Percentiles rank a stretch among this genome's conserved stretches.
These are phyloP conservation scores for Synanthedon myopaeformis DNA, from an alignment of 2,888 invertebrate species.

Conservation along the genomic window DNA sequence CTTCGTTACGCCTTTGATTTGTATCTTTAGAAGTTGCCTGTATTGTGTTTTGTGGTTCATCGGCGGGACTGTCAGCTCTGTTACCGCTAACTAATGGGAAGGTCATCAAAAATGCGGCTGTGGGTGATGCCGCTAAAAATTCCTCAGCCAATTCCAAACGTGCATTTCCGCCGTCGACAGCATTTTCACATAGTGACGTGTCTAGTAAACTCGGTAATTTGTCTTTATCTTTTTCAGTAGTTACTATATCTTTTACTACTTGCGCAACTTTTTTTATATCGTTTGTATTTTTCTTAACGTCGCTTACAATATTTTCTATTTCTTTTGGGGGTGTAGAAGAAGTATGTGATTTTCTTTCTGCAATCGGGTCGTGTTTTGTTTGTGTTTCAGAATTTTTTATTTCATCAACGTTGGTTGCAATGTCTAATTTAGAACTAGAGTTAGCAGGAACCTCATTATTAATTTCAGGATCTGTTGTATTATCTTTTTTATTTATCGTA, in stretches of 20 bases:
- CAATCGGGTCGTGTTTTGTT: neutral
- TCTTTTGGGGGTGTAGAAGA: neutral
- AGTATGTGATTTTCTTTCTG: neutral
- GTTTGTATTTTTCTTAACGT: constrained; percentile 6
- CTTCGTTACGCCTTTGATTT: constrained; percentile 21
- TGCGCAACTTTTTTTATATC: neutral
- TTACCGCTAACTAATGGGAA: constrained; percentile 78
- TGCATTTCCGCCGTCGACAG: constrained; percentile 65
- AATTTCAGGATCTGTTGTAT: neutral
- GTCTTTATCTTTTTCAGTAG: constrained; percentile 40
- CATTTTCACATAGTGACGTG: constrained; percentile 47
- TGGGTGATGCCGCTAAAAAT: constrained; percentile 73
- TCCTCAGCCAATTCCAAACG: constrained; percentile 69
- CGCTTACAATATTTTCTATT: constrained; percentile 1
- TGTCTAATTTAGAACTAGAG: neutral
- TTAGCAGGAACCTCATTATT: neutral
- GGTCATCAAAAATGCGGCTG: constrained; percentile 81
- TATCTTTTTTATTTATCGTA: neutral
- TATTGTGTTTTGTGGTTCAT: constrained; percentile 31
- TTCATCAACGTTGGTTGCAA: neutral
- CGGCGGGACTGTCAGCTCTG: constrained; percentile 61
- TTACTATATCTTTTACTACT: constrained; percentile 17
- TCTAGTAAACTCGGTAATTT: constrained; percentile 52
- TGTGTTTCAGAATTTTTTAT: neutral
- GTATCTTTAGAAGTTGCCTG: constrained; percentile 20